Evolutionary conservation across 2,797 vertebrate genomes (phyloP).

Genomic region (Simalia tracyae): DNA sequence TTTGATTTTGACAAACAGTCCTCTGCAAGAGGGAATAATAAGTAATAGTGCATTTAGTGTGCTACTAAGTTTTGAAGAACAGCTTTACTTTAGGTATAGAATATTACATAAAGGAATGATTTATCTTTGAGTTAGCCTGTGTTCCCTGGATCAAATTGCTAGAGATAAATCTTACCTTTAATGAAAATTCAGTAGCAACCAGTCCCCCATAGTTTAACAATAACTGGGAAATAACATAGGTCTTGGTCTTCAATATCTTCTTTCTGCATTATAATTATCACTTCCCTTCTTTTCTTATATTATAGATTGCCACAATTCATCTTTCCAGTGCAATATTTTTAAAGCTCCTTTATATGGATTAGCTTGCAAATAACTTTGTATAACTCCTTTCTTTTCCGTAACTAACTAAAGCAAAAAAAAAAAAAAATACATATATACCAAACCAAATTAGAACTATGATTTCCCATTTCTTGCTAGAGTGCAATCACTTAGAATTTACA

Average conservation of each 20-base stretch:
- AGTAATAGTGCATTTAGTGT: conserved; percentile 34
- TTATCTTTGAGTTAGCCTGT: conserved; percentile 42
- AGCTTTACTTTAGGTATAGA: conserved; percentile 30
- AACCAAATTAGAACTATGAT: neutral
- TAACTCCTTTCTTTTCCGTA: neutral
- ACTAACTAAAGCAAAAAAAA: neutral
- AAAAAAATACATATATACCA: neutral
- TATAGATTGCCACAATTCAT: neutral
- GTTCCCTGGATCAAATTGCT: conserved; percentile 7
- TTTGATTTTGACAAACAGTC: conserved; percentile 31
- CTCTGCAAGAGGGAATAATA: conserved; percentile 36
- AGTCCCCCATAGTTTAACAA: conserved; percentile 17
- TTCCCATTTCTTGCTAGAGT: neutral
- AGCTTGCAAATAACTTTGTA: neutral
- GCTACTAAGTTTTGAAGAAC: conserved; percentile 24
- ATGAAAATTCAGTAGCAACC: neutral
- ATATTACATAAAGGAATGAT: conserved; percentile 41
- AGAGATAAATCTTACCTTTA: conserved; percentile 48
- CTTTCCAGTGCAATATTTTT: neutral
- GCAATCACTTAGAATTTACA: neutral
- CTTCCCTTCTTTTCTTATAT: neutral
- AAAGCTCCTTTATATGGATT: neutral
- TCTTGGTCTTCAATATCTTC: neutral
- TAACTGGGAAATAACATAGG: conserved; percentile 21
- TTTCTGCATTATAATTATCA: conserved; percentile 2